Conservation (phyloP, 2,797 vertebrate genomes). For the Alauda arvensis region DNA sequence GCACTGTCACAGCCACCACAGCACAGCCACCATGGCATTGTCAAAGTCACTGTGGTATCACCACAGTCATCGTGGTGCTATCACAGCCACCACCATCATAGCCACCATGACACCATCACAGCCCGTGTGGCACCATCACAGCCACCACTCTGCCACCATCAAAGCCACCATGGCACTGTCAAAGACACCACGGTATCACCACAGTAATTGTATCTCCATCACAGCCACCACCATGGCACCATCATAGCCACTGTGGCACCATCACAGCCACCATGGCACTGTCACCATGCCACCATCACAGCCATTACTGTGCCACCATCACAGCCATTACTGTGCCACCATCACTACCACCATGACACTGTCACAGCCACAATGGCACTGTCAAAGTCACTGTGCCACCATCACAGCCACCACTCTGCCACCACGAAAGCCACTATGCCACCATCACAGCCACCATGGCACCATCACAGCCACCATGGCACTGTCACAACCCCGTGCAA, state of each 20-base stretch:
- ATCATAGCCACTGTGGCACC: fast-evolving
- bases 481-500: fast-evolving
- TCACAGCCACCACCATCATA: fast-evolving
- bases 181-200: no score
- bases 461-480: fast-evolving
- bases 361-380: fast-evolving
- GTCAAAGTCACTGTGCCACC: fast-evolving
- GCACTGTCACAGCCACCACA: fast-evolving
- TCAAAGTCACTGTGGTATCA: fast-evolving
- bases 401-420: no score
- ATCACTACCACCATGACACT: fast-evolving
- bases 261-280: background rate
- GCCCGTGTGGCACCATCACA: fast-evolving
- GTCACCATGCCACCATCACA: no score
- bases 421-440: no score
- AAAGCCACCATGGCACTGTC: no score
- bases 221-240: fast-evolving
- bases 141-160: fast-evolving
- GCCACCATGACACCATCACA: fast-evolving
- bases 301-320: fast-evolving
- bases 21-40: background rate
- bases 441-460: fast-evolving
- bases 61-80: fast-evolving
- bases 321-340: fast-evolving
- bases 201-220: no score